Evolutionary conservation across 2,888 invertebrate species (phyloP).

Genomic region (Drosophila birchii): DNA sequence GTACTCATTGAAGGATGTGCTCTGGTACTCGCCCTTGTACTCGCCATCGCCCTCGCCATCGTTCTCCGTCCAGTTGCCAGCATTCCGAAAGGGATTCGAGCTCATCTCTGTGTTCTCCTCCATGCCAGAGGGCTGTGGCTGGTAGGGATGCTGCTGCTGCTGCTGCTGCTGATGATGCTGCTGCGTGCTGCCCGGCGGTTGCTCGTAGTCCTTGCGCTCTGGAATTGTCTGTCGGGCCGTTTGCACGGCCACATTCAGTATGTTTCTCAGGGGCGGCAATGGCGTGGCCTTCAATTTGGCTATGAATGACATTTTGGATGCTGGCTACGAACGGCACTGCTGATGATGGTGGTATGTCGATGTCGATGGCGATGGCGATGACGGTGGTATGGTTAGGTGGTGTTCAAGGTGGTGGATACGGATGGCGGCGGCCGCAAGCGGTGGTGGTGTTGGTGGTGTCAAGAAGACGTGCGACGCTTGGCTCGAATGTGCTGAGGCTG

Average conservation of each 20-base stretch:
- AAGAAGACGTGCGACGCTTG: constrained; percentile 43
- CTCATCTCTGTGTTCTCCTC: constrained; percentile 80
- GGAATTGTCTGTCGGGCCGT: constrained; percentile 92
- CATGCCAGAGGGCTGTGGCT: constrained; percentile 58
- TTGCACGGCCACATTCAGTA: constrained; percentile 93
- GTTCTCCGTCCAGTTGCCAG: constrained; percentile 76
- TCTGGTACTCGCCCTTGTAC: constrained; percentile 80
- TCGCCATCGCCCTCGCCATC: constrained; percentile 72
- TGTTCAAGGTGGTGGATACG: constrained; percentile 31
- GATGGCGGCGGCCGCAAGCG: constrained; percentile 37
- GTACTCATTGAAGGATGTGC: constrained; percentile 84
- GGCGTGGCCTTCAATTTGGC: constrained; percentile 87
- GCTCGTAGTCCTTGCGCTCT: constrained; percentile 86
- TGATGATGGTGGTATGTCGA: constrained; percentile 41
- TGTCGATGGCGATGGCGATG: constrained; percentile 37
- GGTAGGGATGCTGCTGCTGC: constrained; percentile 61
- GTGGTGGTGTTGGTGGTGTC: constrained; percentile 48
- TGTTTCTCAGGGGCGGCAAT: constrained; percentile 90
- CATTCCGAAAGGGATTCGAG: constrained; percentile 84
- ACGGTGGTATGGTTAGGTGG: constrained; percentile 22
- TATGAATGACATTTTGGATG: constrained; percentile 87
- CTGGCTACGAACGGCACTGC: constrained; percentile 25
- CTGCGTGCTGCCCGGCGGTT: constrained; percentile 77
- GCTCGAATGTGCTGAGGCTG: constrained; percentile 32
- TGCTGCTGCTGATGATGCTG: constrained; percentile 64